phyloP scores from a whole-genome alignment of 1,140 invertebrate species.

The Epicauta chinensis region DNA sequence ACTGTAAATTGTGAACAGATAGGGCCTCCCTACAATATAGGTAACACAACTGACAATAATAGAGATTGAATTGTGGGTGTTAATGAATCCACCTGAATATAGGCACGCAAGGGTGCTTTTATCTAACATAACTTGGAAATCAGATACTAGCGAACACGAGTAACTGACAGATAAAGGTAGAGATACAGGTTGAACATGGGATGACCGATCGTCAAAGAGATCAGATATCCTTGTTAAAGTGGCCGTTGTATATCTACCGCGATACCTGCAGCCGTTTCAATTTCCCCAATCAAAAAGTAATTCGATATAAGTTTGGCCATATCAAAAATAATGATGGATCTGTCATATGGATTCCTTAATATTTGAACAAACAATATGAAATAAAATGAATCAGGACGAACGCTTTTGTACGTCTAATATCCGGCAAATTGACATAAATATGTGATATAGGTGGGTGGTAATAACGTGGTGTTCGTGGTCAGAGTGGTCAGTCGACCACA shows the following conservation, averaged over 20 bases:
- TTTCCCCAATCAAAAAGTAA: conserved; percentile 38
- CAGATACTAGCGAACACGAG: conserved; percentile 18
- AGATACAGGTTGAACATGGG: conserved; percentile 14
- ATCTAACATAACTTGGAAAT: conserved; percentile 16
- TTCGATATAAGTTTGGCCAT: conserved; percentile 31
- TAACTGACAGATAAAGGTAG: conserved; percentile 16
- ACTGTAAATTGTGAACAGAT: too few relatives aligned
- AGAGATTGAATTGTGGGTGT: too few relatives aligned
- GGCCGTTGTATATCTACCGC: conserved; percentile 6
- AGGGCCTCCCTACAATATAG: too few relatives aligned
- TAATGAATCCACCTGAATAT: too few relatives aligned
- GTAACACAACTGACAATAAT: too few relatives aligned
- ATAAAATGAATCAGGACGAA: conserved; percentile 19
- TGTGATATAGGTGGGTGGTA: conserved; percentile 26
- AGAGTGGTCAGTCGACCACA: conserved; percentile 28
- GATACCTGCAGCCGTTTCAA: conserved; percentile 22
- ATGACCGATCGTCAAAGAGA: conserved; percentile 20
- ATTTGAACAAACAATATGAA: conserved; percentile 24
- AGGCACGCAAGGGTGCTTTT: conserved; percentile 4
- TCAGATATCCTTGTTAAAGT: conserved; percentile 27
- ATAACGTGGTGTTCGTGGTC: conserved; percentile 21
- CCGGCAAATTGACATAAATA: conserved; percentile 37
- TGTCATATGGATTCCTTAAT: conserved; percentile 32
- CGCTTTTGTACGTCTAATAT: conserved; percentile 31
- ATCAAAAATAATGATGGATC: conserved; percentile 39